These are phyloP conservation scores for Brachionus manjavacas DNA, from an alignment of 1,140 invertebrate species.

Conservation along the genomic window DNA sequence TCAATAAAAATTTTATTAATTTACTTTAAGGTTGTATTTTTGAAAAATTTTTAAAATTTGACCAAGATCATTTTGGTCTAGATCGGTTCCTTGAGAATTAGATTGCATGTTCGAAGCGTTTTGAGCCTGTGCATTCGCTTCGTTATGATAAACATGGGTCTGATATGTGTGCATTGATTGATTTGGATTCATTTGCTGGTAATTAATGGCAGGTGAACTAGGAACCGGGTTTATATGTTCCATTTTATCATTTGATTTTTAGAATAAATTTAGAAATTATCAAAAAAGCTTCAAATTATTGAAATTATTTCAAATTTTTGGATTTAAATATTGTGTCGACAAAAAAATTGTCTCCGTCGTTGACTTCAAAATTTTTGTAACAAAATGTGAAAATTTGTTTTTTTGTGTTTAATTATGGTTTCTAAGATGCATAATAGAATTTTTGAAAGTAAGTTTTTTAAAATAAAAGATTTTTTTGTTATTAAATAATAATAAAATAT, in stretches of 20 bases:
- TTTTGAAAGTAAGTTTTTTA: neutral
- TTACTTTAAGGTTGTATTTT: conserved; percentile 39
- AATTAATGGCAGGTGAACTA: conserved; percentile 3
- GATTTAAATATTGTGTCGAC: neutral
- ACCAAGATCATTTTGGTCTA: conserved; percentile 24
- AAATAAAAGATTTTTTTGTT: no score
- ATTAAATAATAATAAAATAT: no score
- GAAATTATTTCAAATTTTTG: neutral
- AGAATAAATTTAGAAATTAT: neutral
- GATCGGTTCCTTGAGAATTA: neutral
- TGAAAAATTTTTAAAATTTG: conserved; percentile 30
- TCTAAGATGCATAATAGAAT: neutral
- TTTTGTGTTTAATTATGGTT: neutral
- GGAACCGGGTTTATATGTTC: neutral
- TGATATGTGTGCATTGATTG: neutral
- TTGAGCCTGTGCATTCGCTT: neutral
- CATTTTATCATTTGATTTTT: neutral
- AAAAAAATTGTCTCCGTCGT: neutral
- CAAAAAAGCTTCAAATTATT: conserved; percentile 18
- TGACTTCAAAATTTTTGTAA: neutral
- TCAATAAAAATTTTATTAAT: neutral
- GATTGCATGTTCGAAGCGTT: neutral
- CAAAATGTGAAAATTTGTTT: no score
- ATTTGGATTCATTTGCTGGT: neutral
- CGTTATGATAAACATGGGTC: neutral